Percentiles rank a stretch among this genome's conserved stretches.
These are phyloP conservation scores for Sycobia sp. DNA, from an alignment of 1,140 invertebrate genomes.

Conservation along the genomic window DNA sequence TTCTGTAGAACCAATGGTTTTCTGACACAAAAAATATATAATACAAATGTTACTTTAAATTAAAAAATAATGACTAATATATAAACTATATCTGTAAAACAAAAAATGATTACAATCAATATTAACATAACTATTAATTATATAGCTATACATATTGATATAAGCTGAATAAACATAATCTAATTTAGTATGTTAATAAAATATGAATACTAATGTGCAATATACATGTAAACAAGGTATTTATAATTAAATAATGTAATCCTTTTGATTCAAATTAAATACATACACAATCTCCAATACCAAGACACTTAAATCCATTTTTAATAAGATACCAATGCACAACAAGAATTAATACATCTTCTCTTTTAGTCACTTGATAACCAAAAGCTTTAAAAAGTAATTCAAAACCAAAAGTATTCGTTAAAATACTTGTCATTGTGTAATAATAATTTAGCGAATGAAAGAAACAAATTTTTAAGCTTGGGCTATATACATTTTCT, in stretches of 20 bases:
- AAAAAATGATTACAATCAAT: background rate
- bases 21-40: constrained; percentile 55
- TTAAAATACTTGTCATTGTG: constrained; percentile 43
- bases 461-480: constrained; percentile 28
- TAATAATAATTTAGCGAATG: constrained; percentile 13
- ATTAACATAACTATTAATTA: background rate
- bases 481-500: no score
- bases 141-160: background rate
- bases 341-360: constrained; percentile 73
- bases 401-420: constrained; percentile 72
- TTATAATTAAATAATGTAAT: background rate
- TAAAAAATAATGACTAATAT: background rate
- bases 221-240: background rate
- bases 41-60: background rate
- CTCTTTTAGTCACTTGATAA: constrained; percentile 68
- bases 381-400: constrained; percentile 69
- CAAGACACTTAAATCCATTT: constrained; percentile 74
- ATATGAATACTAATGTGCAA: background rate
- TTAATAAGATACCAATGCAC: constrained; percentile 75
- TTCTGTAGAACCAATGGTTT: constrained; percentile 67
- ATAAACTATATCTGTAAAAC: background rate
- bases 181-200: background rate
- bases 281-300: constrained; percentile 72
- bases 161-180: background rate
- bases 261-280: background rate